Base-by-base conservation (phyloP, 2,113 vertebrate species). In the Corvus cornix region DNA sequence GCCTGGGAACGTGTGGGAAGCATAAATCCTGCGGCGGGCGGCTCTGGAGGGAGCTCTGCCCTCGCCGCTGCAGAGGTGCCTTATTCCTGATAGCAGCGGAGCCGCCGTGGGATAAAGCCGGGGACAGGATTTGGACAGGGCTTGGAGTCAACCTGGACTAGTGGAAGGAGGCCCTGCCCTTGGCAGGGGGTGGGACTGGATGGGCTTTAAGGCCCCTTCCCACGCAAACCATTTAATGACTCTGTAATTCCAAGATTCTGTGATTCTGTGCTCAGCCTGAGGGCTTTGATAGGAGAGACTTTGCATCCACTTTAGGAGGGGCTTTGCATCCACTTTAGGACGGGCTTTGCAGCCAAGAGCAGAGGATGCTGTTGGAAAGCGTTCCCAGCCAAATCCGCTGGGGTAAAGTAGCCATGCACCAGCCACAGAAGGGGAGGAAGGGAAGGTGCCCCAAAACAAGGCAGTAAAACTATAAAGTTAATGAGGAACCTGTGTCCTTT, bases 381-480 rank as follows among this genome's bases (percentile, higher is more conserved):
- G 0, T 19, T 33, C 26, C 60, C 74, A 22, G 44, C 6, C 55
- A 35, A 58, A 75, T 1, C 8, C 0, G 0, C 33, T 2, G 0
- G 48, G 33, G 31, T 60, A 10, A 80, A 80, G 63, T 6, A 13
- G 49, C 81, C 5, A 49, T 6, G 84, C 67, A 39, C 18, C 13
- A 66, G 73, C 44, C 22, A 1, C 30, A 5, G 94, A 93, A 84
- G 83, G 62, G 48, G 87, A 95, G 96, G 97, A 96, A 96, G 93
- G 94, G 90, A 97, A 97, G 93, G 96, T 97, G 97, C 91, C 96
- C 96, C 96, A 62, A 97, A 97, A 97, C 97, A 81, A 97, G 97
- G 97, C 96, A 96, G 93, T 97, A 97, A 98, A 98, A 79, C 97
- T 13, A 97, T 98, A 98, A 98, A 98, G 90, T 98, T 98, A 98